Conservation (phyloP, 1,140 invertebrate genomes). For the Geopemphigus sp. region DNA sequence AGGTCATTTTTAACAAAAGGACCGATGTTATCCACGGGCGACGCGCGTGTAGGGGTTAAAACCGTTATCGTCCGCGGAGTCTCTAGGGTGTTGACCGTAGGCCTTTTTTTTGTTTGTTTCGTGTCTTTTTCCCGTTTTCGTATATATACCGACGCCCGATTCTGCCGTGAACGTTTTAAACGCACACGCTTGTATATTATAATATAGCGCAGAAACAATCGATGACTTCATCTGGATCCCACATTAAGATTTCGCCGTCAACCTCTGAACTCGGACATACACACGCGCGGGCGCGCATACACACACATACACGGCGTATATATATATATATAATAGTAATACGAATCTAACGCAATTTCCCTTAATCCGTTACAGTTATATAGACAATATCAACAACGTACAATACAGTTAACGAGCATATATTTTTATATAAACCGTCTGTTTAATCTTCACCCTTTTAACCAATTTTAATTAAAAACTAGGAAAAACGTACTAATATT, state of each 20-base stretch:
- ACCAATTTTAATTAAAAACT: too few relatives aligned
- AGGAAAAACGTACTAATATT: too few relatives aligned
- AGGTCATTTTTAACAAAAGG: constrained; percentile 48
- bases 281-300: too few relatives aligned
- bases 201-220: constrained; percentile 8
- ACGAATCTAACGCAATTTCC: too few relatives aligned
- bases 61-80: constrained; percentile 22
- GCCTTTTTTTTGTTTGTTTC: constrained; percentile 4
- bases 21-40: constrained; percentile 26
- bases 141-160: constrained; percentile 9
- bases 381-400: too few relatives aligned
- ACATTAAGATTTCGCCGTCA: background rate
- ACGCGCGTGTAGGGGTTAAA: constrained; percentile 11
- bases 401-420: too few relatives aligned
- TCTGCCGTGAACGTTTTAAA: constrained; percentile 7
- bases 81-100: constrained; percentile 39
- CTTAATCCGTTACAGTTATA: too few relatives aligned
- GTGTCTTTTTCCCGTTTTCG: constrained; percentile 3
- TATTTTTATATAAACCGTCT: too few relatives aligned
- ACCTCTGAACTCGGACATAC: background rate
- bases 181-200: background rate
- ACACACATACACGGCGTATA: too few relatives aligned
- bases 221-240: background rate
- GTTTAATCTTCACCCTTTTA: too few relatives aligned
- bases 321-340: too few relatives aligned